A percentile compares a stretch with the other conserved stretches of the same genome.
Conservation (phyloP, 2,797 vertebrate genomes). For the Lagorchestes hirsutus region DNA sequence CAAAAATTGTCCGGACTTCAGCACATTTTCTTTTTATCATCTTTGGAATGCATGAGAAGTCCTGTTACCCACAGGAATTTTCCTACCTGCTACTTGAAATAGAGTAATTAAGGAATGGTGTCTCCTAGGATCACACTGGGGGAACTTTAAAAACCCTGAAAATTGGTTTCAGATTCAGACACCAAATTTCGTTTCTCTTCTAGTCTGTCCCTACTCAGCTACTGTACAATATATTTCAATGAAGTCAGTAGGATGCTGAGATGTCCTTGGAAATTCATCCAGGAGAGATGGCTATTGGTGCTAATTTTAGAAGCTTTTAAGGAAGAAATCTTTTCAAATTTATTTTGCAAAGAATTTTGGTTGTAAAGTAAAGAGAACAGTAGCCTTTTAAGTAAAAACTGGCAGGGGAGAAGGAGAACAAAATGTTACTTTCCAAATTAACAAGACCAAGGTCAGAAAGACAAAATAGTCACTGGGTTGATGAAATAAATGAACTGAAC, state of each 20-base stretch:
- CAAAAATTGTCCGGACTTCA: constrained; percentile 18
- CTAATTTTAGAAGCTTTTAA: constrained; percentile 45
- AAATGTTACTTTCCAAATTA: background rate
- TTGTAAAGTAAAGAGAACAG: background rate
- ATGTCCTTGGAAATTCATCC: constrained; percentile 34
- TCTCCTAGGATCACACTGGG: constrained; percentile 58
- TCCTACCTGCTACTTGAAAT: constrained; percentile 65
- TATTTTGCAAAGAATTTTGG: constrained; percentile 49
- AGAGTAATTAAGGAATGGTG: constrained; percentile 70
- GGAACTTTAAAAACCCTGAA: constrained; percentile 64
- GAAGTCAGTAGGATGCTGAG: constrained; percentile 37
- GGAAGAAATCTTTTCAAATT: constrained; percentile 18
- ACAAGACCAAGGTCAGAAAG: background rate
- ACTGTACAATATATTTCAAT: constrained; percentile 42
- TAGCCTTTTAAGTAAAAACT: constrained; percentile 25
- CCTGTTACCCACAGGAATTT: constrained; percentile 67
- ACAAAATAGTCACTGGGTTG: background rate
- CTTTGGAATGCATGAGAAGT: constrained; percentile 56
- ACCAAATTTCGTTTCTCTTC: constrained; percentile 44
- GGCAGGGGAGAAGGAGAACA: background rate
- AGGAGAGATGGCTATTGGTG: background rate
- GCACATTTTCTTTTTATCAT: constrained; percentile 52
- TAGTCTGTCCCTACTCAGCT: background rate
- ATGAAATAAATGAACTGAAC: background rate
- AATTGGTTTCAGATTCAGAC: constrained; percentile 67